phyloP scores from a whole-genome alignment of 2,888 invertebrate species.

The Laspeyria flexula region DNA sequence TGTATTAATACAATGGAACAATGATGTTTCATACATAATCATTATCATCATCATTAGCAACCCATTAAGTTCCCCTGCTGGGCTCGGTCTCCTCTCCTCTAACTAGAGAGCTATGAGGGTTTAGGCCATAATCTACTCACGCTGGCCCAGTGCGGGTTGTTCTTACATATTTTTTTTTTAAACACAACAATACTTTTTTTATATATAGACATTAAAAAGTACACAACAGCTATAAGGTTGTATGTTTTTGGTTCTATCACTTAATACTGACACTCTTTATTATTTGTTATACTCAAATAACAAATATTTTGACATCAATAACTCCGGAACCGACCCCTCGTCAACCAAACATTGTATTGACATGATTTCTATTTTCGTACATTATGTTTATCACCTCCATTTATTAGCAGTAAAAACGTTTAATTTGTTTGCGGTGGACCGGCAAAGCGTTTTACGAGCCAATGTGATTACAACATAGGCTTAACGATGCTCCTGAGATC shows the following conservation, averaged over 20 bases:
- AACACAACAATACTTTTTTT: too few relatives aligned
- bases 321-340: slow-evolving; percentile 7
- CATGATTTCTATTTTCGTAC: slow-evolving; percentile 38
- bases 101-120: too few relatives aligned
- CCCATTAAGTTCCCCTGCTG: too few relatives aligned
- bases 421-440: slow-evolving; percentile 70
- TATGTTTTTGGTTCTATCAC: background rate
- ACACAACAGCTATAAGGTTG: too few relatives aligned
- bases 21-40: too few relatives aligned
- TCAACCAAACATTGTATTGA: slow-evolving; percentile 22
- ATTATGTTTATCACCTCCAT: slow-evolving; percentile 58
- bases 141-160: too few relatives aligned
- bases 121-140: too few relatives aligned
- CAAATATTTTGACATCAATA: background rate
- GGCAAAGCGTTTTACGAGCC: slow-evolving; percentile 68
- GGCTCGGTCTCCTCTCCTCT: too few relatives aligned
- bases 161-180: too few relatives aligned
- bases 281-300: background rate
- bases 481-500: slow-evolving; percentile 67
- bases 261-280: background rate
- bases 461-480: slow-evolving; percentile 65
- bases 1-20: too few relatives aligned
- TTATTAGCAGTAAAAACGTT: slow-evolving; percentile 65
- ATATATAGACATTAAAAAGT: too few relatives aligned
- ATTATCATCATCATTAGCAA: too few relatives aligned